Conservation (phyloP, 2,888 invertebrate genomes). For the Tipula lateralis region DNA sequence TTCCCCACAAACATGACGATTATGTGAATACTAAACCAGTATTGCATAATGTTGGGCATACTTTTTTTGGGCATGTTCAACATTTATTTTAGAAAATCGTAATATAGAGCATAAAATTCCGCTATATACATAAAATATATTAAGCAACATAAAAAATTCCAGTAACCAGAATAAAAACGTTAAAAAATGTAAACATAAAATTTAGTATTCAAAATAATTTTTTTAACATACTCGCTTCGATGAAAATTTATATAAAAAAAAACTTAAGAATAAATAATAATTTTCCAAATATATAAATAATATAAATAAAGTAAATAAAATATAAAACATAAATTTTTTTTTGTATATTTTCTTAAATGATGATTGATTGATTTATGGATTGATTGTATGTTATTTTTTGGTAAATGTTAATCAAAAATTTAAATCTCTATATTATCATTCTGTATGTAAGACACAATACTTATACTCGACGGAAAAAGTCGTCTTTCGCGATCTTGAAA, state of each 20-base stretch:
- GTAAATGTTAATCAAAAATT: slow-evolving; percentile 24
- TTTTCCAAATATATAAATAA: neutral
- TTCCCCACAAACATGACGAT: too few relatives aligned
- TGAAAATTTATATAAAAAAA: neutral
- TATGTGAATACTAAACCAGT: too few relatives aligned
- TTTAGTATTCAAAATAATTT: slow-evolving; percentile 11
- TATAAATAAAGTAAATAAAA: neutral
- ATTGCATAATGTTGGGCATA: too few relatives aligned
- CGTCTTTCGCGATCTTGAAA: slow-evolving; percentile 6
- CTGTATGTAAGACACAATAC: neutral
- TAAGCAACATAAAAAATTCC: neutral
- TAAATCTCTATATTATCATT: slow-evolving; percentile 24
- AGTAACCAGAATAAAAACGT: neutral
- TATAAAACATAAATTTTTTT: neutral
- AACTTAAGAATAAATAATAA: slow-evolving; percentile 20
- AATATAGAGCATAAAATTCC: neutral
- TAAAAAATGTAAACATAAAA: neutral
- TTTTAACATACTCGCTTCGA: neutral
- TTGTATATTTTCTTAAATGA: neutral
- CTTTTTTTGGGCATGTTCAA: too few relatives aligned
- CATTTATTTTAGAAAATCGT: too few relatives aligned
- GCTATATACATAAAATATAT: neutral
- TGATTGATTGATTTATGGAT: slow-evolving; percentile 24
- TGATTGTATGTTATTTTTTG: neutral
- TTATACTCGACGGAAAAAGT: neutral